Percentiles rank a stretch among this genome's conserved stretches.
Conservation (phyloP, 37 sponge, comb jelly and placozoan species). For the Diacarnus erythraeanus region DNA sequence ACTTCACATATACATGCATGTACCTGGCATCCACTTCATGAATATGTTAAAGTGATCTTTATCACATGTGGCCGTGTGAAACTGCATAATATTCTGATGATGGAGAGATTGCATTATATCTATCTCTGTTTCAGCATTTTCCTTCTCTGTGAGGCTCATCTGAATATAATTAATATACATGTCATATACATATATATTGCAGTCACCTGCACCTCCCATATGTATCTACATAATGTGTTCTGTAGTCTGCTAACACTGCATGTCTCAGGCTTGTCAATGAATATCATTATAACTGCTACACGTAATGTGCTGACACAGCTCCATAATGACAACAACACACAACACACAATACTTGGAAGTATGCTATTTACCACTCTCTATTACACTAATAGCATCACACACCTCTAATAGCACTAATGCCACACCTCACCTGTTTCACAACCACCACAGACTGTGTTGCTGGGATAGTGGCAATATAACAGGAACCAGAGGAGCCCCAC, state of each 20-base stretch:
- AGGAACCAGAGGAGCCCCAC: neutral
- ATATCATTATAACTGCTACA: too few species aligned
- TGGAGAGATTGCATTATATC: neutral
- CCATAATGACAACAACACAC: too few species aligned
- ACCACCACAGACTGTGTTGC: neutral
- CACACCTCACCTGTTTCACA: neutral
- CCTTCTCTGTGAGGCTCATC: too few species aligned
- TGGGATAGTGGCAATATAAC: neutral
- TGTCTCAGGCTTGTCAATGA: too few species aligned
- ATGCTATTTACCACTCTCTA: neutral
- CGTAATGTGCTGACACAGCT: too few species aligned
- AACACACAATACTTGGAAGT: neutral
- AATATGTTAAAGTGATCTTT: neutral
- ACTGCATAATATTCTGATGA: neutral
- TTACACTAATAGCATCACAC: neutral
- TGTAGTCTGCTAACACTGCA: too few species aligned
- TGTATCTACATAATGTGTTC: too few species aligned
- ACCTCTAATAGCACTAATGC: neutral
- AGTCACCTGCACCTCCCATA: too few species aligned
- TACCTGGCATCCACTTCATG: slow-evolving; percentile 13
- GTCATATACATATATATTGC: too few species aligned
- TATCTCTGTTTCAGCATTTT: neutral
- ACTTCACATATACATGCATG: neutral
- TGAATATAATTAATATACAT: too few species aligned
- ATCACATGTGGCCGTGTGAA: neutral